Conservation (phyloP, 2,797 vertebrate genomes). For the Acipenser transmontanus region DNA sequence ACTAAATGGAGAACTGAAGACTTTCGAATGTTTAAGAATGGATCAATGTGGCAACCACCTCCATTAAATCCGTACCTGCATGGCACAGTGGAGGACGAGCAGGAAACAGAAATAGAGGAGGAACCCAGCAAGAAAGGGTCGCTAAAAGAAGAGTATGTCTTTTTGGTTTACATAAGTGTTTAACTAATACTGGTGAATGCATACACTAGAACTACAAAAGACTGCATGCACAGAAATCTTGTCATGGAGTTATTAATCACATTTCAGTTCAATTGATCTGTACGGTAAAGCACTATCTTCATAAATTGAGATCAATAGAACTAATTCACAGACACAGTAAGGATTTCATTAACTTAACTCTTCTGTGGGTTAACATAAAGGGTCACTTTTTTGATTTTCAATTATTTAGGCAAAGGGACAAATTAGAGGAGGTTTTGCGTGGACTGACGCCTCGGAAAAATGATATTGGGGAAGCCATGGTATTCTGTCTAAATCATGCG, state of each 20-base stretch:
- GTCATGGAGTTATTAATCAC: too few species aligned
- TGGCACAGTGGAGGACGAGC: slow-evolving; percentile 87
- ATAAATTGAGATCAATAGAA: too few species aligned
- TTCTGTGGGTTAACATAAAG: too few species aligned
- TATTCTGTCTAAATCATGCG: slow-evolving; percentile 89
- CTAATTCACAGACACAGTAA: too few species aligned
- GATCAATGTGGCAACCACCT: slow-evolving; percentile 92
- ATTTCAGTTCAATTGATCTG: too few species aligned
- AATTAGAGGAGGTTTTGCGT: slow-evolving; percentile 88
- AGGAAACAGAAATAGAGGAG: slow-evolving; percentile 83
- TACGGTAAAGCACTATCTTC: too few species aligned
- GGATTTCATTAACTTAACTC: too few species aligned
- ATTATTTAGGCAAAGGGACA: slow-evolving; percentile 81
- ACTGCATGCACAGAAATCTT: too few species aligned
- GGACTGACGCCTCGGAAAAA: slow-evolving; percentile 86
- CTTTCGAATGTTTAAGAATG: slow-evolving; percentile 97
- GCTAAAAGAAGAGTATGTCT: slow-evolving; percentile 89
- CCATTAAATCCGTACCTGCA: slow-evolving; percentile 93
- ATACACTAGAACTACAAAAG: not conserved
- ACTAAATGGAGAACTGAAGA: slow-evolving; percentile 90
- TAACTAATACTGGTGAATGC: not conserved
- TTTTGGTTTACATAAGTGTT: not conserved
- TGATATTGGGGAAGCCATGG: slow-evolving; percentile 91
- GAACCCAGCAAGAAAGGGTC: slow-evolving; percentile 86
- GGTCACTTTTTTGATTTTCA: not conserved